Evolutionary conservation across 2,888 invertebrate species (phyloP), one percentile per base, ranked within the genome.

Genomic region (Theretra japonica): DNA sequence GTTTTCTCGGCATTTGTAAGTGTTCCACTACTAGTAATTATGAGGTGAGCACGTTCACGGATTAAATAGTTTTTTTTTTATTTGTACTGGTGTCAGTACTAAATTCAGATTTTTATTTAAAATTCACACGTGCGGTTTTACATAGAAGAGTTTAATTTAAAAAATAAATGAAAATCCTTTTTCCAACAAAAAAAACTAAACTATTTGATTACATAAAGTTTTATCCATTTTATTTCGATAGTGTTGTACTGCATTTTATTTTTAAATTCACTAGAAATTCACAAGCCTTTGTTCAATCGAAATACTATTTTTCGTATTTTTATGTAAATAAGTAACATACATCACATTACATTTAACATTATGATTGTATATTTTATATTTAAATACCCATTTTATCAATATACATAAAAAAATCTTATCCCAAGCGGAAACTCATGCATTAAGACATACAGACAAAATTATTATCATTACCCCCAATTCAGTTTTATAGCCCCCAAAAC

Each of bases 1-100:
- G 65, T 73, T 71, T 77, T 70, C 69, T 65, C 50, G 53, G 28
- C 33, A 59, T 59, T 59, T 59, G 60, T 50, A 70, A 70, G 50
- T 62, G 50, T 33, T 33, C 30, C 70, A 70, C 41, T 15, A 72
- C 41, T 70, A 53, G 60, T 70, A 70, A 70, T 62, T 56, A 48
- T 23, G 65, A 41, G 41, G 41, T 48, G 41, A 65, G 41, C 23
- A 21, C 23, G 23, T 48, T 41, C 23, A 41, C 6, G 65, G 19
- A 50, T 50, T 19, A 50, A 8, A 50, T 33, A 33, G 8, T 33
- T 33, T 33, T 33, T 33, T 8, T 28, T 0, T 0, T 33, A 8
- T 11, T 8, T 8, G 8, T 41, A 41, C 41, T 41, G 11, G 41
- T 41, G 8, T 41, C 7, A 8, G 8, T 11, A 41, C 0, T 0